Percentiles rank a stretch among this genome's conserved stretches.
phyloP scores from a whole-genome alignment of 2,113 vertebrate genomes.

The Sapajus apella region DNA sequence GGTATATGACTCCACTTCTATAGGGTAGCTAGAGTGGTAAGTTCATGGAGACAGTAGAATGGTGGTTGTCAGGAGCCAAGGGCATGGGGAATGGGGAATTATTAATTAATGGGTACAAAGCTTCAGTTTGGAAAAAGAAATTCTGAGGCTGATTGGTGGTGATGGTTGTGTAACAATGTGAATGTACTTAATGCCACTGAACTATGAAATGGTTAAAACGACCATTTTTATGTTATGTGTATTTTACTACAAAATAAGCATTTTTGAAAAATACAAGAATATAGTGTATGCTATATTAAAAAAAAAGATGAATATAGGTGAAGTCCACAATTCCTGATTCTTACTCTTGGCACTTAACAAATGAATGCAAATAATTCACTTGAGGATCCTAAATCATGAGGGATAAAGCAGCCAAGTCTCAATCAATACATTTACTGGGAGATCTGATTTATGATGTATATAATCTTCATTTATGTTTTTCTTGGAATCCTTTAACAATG shows the following conservation, averaged over 20 bases:
- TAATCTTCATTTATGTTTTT: neutral
- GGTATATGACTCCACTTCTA: neutral
- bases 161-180: neutral
- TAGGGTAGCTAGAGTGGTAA: neutral
- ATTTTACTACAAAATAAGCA: constrained; percentile 20
- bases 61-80: neutral
- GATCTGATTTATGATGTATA: neutral
- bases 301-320: neutral
- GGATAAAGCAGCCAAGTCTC: neutral
- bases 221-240: neutral
- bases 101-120: neutral
- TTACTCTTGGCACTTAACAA: neutral
- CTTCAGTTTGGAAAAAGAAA: neutral
- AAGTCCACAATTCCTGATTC: neutral
- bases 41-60: neutral
- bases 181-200: neutral
- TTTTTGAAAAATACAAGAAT: neutral
- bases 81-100: neutral
- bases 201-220: neutral
- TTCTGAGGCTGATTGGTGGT: neutral
- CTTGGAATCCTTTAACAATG: neutral
- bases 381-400: neutral
- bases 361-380: constrained; percentile 15
- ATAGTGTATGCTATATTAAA: neutral
- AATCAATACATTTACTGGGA: neutral